These are phyloP conservation scores for Astreopora myriophthalma DNA, from an alignment of 64 coral and sea anemone genomes.

Conservation along the genomic window DNA sequence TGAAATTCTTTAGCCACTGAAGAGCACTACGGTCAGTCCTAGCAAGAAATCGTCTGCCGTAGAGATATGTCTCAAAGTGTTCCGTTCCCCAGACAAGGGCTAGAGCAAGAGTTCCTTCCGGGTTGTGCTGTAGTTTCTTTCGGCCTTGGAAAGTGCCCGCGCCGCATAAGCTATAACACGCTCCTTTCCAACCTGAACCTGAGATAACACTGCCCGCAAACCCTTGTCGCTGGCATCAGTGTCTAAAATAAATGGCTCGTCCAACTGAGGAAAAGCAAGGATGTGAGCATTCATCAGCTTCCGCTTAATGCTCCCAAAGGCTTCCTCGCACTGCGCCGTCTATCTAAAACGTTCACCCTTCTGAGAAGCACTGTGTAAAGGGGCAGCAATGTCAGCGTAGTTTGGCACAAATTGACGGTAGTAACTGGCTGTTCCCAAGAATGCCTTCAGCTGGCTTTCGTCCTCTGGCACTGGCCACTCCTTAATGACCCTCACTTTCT, in stretches of 20 bases:
- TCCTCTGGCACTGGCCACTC: conserved; percentile 13
- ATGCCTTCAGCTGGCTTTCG: background rate
- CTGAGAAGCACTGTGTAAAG: background rate
- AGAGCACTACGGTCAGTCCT: conserved; percentile 56
- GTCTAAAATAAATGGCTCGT: conserved; percentile 59
- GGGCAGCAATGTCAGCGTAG: background rate
- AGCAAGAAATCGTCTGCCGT: conserved; percentile 27
- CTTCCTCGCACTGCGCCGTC: conserved; percentile 35
- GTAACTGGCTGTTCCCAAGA: conserved; percentile 22
- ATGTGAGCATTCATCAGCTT: background rate
- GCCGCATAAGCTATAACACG: conserved; percentile 43
- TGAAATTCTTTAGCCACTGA: conserved; percentile 61
- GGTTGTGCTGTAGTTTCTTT: conserved; percentile 53
- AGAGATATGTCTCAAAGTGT: conserved; percentile 67
- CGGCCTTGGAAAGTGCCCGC: conserved; percentile 25
- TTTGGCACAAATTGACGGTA: conserved; percentile 18
- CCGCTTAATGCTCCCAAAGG: conserved; percentile 1
- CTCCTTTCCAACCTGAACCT: conserved; percentile 25
- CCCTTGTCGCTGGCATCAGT: conserved; percentile 63
- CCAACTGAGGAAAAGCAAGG: conserved; percentile 42
- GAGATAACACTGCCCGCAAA: conserved; percentile 60
- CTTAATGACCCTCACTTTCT: conserved; percentile 42
- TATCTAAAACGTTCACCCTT: conserved; percentile 45
- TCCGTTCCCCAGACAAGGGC: conserved; percentile 36
- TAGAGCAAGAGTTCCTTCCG: conserved; percentile 47